Base-by-base conservation (phyloP, 2,797 vertebrate genomes). In the Bryconaethiops microstoma region DNA sequence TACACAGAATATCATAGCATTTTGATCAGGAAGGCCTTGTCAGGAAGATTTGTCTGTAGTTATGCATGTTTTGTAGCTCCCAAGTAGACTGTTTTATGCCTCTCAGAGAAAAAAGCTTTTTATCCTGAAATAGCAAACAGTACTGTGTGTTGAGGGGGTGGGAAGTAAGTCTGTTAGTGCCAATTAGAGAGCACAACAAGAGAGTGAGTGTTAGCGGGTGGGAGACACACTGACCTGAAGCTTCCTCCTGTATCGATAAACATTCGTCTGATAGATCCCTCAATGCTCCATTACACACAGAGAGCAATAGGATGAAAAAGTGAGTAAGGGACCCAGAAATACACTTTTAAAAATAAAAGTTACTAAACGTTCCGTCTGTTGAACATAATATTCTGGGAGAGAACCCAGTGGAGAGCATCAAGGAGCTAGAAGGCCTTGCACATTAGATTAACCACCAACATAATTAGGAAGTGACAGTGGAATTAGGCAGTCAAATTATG, bases 161-260 rank as follows among this genome's bases (percentile, higher is more conserved):
- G 63, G 84, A 65, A 69, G 59, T 39, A 40, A 48, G 14, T 19
- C 21, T 48, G 4, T 10, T 70, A 69, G 57, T 79, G 83, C 39
- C 84, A 74, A 83, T 90, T 84, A 86, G 70, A 74, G 59, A 68
- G 73, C 74, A 54, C 29, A 52, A 71, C 69, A 68, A 60, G 68
- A 45, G 79, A 63, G 54, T 45, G 67, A 74, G 60, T 72, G 29
- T 55, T 70, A 42, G 52, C 63, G 74, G 29, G 59, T 16, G 57
- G 52, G 59, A 79, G 69, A 65, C 48, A 35, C n/a, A 21, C 23
- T 82, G 77, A 82, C 74, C 80, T 29, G 48, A 29, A 55, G 74
- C 50, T 39, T 35, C 4, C 54, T 45, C 17, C 72, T 76, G 54
- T 42, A 68, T 75, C 5, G 52, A 73, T 59, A 81, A 81, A 81